A percentile compares a stretch with the other conserved stretches of the same genome.
Evolutionary conservation across 2,113 vertebrate species (phyloP).

Genomic region (Pelusios castaneus): DNA sequence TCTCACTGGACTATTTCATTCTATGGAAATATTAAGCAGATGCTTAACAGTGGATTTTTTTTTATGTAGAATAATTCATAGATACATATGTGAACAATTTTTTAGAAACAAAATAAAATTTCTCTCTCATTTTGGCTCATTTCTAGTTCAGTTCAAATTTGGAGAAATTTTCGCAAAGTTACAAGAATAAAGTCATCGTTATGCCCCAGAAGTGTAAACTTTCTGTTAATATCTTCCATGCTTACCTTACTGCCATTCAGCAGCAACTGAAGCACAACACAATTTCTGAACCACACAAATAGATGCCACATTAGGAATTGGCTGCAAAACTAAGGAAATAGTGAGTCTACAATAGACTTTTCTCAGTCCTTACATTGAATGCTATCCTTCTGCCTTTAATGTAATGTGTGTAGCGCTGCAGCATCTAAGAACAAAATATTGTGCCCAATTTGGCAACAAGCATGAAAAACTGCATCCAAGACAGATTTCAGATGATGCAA

Average conservation of each 20-base stretch:
- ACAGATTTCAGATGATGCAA: neutral
- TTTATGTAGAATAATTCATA: neutral
- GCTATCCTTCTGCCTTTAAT: neutral
- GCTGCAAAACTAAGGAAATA: neutral
- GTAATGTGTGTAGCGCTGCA: too few species aligned
- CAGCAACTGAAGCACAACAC: neutral
- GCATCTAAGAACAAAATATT: neutral
- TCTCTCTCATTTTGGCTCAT: neutral
- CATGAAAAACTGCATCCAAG: too few species aligned
- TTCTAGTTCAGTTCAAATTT: neutral
- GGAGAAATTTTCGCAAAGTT: neutral
- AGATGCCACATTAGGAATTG: neutral
- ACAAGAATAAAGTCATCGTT: neutral
- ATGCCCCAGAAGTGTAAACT: neutral
- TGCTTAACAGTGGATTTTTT: neutral
- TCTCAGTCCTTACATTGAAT: neutral
- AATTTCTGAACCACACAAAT: neutral
- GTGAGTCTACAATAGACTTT: neutral
- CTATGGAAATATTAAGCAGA: neutral
- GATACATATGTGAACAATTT: neutral
- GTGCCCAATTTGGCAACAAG: neutral
- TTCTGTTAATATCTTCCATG: neutral
- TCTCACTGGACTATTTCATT: neutral
- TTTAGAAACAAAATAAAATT: neutral
- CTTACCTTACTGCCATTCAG: neutral